Base-by-base conservation (phyloP, 2,888 invertebrate species). In the Luperina nickerlii region DNA sequence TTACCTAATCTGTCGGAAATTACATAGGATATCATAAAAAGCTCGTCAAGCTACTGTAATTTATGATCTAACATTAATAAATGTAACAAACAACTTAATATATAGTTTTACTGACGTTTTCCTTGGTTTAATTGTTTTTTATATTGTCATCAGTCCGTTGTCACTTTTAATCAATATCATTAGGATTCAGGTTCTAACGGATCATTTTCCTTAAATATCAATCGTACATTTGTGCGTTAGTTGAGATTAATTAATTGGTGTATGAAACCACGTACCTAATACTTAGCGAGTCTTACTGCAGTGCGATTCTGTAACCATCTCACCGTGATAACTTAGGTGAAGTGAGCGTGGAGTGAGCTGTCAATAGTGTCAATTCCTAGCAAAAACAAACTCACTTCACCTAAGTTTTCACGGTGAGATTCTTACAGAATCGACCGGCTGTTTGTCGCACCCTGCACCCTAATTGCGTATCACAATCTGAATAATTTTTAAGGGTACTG, bases 21-120 rank as follows among this genome's bases (percentile, higher is more conserved):
- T 42, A 83, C 63, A 45, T 54, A 51, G 45, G 63, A 54, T 65
- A 45, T 57, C 84, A 74, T 83, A 87, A 84, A 78, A 87, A 78
- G 38, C 78, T 83, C 78, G 74, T 78, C 75, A 78, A 24, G 27
- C 38, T 74, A 2, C 24, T 54, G 63, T n/a, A 32, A 87, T 83
- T 65, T 83, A 78, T 74, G 8, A 9, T 27, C 20, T 42, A 15
- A 27, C 73, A 57, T 62, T 45, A 76, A 76, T 62, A 24, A 20
- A 65, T 70, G 20, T 38, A 24, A 27, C 7, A 65, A 65, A 76
- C 24, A 62, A 32, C 27, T 69, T 24, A 20, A 20, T 4, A 0
- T 38, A 24, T 9, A 57, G 24, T 84, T 45, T 66, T 66, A 15
- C 9, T 13, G n/a, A 11, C 32, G 45, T 70, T 66, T 62, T 15